Evolutionary conservation across 2,113 vertebrate genomes (phyloP), one percentile per base, ranked within the genome.

Genomic region (Phalacrocorax aristotelis): DNA sequence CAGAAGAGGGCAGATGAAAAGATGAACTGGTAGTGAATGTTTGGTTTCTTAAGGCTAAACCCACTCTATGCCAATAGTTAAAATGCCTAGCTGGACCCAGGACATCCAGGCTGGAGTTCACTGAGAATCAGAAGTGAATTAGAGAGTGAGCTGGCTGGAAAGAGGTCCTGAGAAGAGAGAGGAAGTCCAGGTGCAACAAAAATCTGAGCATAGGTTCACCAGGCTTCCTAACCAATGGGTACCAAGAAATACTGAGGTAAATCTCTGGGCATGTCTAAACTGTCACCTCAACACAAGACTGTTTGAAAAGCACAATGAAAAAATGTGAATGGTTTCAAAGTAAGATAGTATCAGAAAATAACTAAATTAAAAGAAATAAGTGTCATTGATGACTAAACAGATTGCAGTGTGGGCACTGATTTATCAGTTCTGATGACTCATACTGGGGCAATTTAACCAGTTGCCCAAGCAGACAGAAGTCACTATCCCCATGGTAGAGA

Each of bases 11-110:
- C 52, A 72, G 23, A 60, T 52, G 64, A 74, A 61, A 91, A 76
- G n/a, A 55, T 25, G 12, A 49, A 44, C 9, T 8, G 10, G 20
- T 30, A 27, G 36, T 1, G 0, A 0, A 0, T 11, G 8, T 55
- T 34, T 57, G 4, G 9, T 60, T 88, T 94, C 48, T 51, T 44
- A 88, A 57, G 44, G 54, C 26, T 76, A 80, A 92, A 69, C 32
- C 26, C 23, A 30, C 44, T 55, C 58, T 62, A 32, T 15, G 36
- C 23, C 48, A 62, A 38, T 13, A 44, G 30, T 42, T 76, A 69
- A n/a, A 85, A 85, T 29, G 15, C 11, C 42, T 46, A 46, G 29
- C 13, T 32, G 20, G 70, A 57, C 32, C 38, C n/a, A 48, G 26
- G 48, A 72, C 51, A 81, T 26, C 19, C 27, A 54, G 27, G 11